phyloP scores from a whole-genome alignment of 2,888 invertebrate species.

The Leptopilina myrica region DNA sequence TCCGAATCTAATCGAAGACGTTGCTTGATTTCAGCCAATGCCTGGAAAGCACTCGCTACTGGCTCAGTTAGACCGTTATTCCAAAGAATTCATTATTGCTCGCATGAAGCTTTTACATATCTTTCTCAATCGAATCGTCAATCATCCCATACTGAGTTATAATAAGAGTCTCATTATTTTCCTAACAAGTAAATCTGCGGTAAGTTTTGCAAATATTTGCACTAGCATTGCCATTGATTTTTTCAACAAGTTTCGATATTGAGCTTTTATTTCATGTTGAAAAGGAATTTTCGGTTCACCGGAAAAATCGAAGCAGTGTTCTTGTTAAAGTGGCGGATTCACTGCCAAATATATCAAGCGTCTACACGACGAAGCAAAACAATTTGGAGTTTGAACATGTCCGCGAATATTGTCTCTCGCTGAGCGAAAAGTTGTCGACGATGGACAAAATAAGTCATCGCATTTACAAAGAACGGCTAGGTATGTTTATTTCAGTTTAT shows the following conservation, averaged over 20 bases:
- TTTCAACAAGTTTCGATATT: neutral
- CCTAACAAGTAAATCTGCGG: conserved; percentile 82
- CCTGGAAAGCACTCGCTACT: conserved; percentile 84
- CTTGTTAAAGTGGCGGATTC: conserved; percentile 80
- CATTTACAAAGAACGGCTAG: conserved; percentile 82
- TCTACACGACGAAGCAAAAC: conserved; percentile 79
- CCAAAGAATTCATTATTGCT: conserved; percentile 83
- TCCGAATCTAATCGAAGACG: conserved; percentile 10
- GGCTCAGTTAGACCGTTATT: conserved; percentile 84
- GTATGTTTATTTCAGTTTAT: conserved; percentile 66
- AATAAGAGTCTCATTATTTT: conserved; percentile 82
- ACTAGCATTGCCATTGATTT: neutral
- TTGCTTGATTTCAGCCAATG: conserved; percentile 79
- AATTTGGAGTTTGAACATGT: conserved; percentile 82
- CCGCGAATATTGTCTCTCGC: conserved; percentile 80
- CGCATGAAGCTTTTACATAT: conserved; percentile 83
- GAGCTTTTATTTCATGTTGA: conserved; percentile 37
- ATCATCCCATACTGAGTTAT: conserved; percentile 84
- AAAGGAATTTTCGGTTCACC: conserved; percentile 82
- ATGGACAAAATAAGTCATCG: conserved; percentile 83
- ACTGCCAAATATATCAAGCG: conserved; percentile 79
- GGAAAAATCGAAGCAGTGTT: conserved; percentile 80
- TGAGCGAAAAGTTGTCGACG: conserved; percentile 81
- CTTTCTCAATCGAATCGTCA: conserved; percentile 82
- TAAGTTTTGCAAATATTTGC: conserved; percentile 68